Evolutionary conservation across 1,140 invertebrate species (phyloP).

Genomic region (Drosophila malerkotliana): DNA sequence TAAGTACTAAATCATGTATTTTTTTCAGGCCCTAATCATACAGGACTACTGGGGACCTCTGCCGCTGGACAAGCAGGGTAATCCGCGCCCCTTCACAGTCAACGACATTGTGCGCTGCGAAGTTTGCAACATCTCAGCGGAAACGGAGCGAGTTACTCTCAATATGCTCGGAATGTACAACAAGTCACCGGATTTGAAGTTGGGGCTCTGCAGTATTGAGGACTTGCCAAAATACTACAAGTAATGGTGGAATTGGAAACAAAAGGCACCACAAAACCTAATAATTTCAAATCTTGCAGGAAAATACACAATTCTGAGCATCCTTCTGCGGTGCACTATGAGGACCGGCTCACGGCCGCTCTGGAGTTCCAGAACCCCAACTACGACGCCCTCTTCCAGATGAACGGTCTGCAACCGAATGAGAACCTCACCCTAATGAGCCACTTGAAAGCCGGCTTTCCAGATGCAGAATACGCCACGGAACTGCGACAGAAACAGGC

Average conservation of each 20-base stretch:
- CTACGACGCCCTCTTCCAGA: constrained; percentile 85
- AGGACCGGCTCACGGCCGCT: constrained; percentile 92
- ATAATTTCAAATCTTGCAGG: constrained; percentile 4
- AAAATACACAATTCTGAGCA: constrained; percentile 52
- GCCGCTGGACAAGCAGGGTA: constrained; percentile 89
- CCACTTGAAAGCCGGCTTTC: constrained; percentile 89
- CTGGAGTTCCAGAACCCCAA: constrained; percentile 95
- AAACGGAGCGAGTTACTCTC: constrained; percentile 93
- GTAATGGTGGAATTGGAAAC: constrained; percentile 86
- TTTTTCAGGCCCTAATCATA: constrained; percentile 52
- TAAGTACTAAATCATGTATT: too few relatives aligned
- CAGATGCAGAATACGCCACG: constrained; percentile 91
- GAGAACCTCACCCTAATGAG: constrained; percentile 89
- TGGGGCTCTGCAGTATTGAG: constrained; percentile 93
- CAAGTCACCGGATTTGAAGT: constrained; percentile 88
- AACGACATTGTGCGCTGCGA: constrained; percentile 95
- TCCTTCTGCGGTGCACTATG: constrained; percentile 85
- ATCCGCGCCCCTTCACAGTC: constrained; percentile 90
- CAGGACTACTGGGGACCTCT: constrained; percentile 60
- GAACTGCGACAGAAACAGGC: constrained; percentile 94
- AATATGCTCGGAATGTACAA: constrained; percentile 92
- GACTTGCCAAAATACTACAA: constrained; percentile 94
- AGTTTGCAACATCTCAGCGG: constrained; percentile 93
- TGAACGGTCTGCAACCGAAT: constrained; percentile 71
- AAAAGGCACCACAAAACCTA: not conserved